Base-by-base conservation (phyloP, 2,888 invertebrate species). In the Hedya salicella region DNA sequence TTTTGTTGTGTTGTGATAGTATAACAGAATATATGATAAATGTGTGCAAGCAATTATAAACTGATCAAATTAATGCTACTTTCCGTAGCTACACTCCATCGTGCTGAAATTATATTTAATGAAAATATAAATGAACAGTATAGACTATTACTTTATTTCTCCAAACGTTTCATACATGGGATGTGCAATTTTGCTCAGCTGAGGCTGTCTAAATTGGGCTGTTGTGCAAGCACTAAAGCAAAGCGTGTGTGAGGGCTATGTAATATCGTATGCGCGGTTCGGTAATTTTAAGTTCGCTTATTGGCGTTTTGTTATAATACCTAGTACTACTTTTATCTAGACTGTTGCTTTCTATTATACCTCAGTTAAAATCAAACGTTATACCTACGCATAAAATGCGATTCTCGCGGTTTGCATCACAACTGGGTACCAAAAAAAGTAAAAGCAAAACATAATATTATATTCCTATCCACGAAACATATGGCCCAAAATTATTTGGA, bases 131-230 rank as follows among this genome's bases (percentile, higher is more conserved):
- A 84, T 85, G 83, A 79, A 71, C 46, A n/a, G 75, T 77, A 70
- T 40, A 19, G 73, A 71, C 75, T 81, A 78, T 83, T 82, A 86
- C 86, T 85, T 86, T 83, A 84, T 85, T 86, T 81, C 77, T 73
- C 75, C 79, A 79, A 75, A 77, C 77, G 78, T 82, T 84, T 82
- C 78, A 77, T 78, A 82, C 80, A 81, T 82, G 75, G 77, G 75
- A 85, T 83, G 81, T 81, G 85, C 82, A 85, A 86, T 86, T 85
- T 84, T 74, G 80, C 78, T 85, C 83, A 80, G 78, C 81, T 80
- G 80, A 84, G 79, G 77, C 78, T 79, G 76, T 72, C 81, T 79
- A 82, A 85, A 86, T 86, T 85, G 83, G 79, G 75, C 65, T 80
- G 80, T 81, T 84, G 78, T 83, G 79, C 75, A 82, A 82, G 76